Conservation (phyloP, 2,888 invertebrate species). For the Trichacis sp. region DNA sequence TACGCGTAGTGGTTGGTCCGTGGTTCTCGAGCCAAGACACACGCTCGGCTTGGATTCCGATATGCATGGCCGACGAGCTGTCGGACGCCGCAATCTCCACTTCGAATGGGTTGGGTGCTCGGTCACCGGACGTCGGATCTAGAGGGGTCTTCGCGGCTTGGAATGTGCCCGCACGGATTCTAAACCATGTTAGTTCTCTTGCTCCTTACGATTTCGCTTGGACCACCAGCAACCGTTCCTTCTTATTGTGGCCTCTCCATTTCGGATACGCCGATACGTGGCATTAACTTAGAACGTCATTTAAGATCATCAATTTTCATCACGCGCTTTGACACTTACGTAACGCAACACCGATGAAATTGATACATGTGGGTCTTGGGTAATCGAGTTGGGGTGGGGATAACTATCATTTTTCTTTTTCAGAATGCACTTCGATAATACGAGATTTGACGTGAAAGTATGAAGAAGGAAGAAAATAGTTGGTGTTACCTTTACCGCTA, state of each 20-base stretch:
- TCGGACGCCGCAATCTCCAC: constrained; percentile 62
- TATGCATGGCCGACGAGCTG: constrained; percentile 60
- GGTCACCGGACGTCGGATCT: constrained; percentile 57
- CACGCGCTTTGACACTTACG: constrained; percentile 1
- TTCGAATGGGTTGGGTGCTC: constrained; percentile 57
- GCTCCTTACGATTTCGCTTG: constrained; percentile 49
- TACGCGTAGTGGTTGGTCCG: constrained; percentile 55
- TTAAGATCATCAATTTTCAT: constrained; percentile 7
- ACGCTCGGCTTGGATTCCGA: constrained; percentile 45
- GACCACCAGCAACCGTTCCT: constrained; percentile 57
- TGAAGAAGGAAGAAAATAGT: too few species aligned
- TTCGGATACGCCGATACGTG: constrained; percentile 3
- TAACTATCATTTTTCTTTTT: too few species aligned
- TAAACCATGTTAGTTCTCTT: constrained; percentile 55
- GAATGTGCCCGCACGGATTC: constrained; percentile 67
- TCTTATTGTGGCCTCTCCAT: constrained; percentile 10
- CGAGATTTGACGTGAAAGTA: too few species aligned
- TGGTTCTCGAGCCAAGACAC: constrained; percentile 44
- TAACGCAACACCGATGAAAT: constrained; percentile 1
- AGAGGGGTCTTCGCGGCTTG: constrained; percentile 46
- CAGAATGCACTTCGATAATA: too few species aligned
- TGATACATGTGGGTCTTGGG: background rate
- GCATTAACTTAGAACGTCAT: constrained; percentile 3
- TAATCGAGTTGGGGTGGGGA: background rate
- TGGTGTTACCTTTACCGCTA: too few species aligned